Conservation (phyloP, 2,888 invertebrate species). For the Heteropelma amictum region DNA sequence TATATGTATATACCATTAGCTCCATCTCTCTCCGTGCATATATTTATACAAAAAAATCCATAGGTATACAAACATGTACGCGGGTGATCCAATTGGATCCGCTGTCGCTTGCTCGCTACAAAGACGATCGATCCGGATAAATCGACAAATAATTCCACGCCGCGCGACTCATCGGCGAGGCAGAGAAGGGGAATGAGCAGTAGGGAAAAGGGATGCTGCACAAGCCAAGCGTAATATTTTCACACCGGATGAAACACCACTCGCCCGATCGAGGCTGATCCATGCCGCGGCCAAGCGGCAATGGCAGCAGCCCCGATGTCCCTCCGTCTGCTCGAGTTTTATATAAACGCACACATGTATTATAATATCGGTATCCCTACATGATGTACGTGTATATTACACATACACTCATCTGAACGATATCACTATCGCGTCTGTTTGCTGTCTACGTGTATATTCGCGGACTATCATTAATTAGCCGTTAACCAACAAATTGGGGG, state of each 20-base stretch:
- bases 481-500: slow-evolving; percentile 60
- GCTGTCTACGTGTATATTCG: slow-evolving; percentile 16
- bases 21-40: too few relatives aligned
- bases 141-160: slow-evolving; percentile 41
- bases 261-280: slow-evolving; percentile 16
- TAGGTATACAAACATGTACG: too few relatives aligned
- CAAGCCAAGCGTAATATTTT: slow-evolving; percentile 51
- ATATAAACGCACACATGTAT: neutral
- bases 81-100: neutral
- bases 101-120: neutral
- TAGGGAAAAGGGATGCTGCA: neutral
- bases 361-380: neutral
- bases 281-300: neutral
- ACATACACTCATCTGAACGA: neutral
- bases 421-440: slow-evolving; percentile 27
- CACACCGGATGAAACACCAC: slow-evolving; percentile 46
- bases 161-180: neutral
- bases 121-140: slow-evolving; percentile 46
- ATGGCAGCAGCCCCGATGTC: slow-evolving; percentile 21
- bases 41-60: too few relatives aligned
- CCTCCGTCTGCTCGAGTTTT: slow-evolving; percentile 17
- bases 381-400: neutral
- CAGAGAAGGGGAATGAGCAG: neutral
- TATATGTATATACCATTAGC: too few relatives aligned
- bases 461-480: slow-evolving; percentile 61